These are phyloP conservation scores for Psettodes erumei DNA, from an alignment of 2,113 vertebrate genomes.

Conservation along the genomic window DNA sequence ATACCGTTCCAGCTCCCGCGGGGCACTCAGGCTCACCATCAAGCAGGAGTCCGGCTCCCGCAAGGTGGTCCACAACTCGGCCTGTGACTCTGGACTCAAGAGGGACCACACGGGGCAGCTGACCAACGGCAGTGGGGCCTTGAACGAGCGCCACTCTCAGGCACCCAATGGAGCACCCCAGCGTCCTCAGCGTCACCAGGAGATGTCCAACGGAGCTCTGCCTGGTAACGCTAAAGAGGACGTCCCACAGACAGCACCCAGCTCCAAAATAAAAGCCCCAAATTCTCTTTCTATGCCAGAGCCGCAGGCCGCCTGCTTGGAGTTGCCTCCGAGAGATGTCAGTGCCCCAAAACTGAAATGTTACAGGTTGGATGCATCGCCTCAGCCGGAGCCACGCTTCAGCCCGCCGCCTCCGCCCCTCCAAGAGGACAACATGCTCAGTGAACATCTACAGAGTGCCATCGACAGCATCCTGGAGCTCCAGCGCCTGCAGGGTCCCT, in stretches of 20 bases:
- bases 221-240: conserved; percentile 25
- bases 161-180: conserved; percentile 41
- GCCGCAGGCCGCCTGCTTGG: conserved; percentile 39
- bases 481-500: conserved; percentile 83
- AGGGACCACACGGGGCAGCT: conserved; percentile 76
- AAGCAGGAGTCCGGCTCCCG: conserved; percentile 85
- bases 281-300: conserved; percentile 39
- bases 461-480: conserved; percentile 88
- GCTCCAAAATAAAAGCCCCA: conserved; percentile 50
- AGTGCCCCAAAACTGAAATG: conserved; percentile 73
- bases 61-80: conserved; percentile 83
- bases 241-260: conserved; percentile 7
- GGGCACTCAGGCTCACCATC: conserved; percentile 85
- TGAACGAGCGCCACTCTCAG: conserved; percentile 40
- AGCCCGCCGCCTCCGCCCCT: conserved; percentile 44
- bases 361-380: conserved; percentile 55
- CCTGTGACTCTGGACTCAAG: conserved; percentile 73
- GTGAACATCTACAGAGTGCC: conserved; percentile 85
- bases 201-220: conserved; percentile 51
- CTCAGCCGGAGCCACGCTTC: conserved; percentile 43
- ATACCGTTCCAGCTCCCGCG: conserved; percentile 83
- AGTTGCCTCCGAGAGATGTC: conserved; percentile 61
- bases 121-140: conserved; percentile 70
- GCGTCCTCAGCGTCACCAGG: not conserved
- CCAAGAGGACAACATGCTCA: conserved; percentile 83